Conservation (phyloP, 2,797 vertebrate genomes). For the Microchirus variegatus region DNA sequence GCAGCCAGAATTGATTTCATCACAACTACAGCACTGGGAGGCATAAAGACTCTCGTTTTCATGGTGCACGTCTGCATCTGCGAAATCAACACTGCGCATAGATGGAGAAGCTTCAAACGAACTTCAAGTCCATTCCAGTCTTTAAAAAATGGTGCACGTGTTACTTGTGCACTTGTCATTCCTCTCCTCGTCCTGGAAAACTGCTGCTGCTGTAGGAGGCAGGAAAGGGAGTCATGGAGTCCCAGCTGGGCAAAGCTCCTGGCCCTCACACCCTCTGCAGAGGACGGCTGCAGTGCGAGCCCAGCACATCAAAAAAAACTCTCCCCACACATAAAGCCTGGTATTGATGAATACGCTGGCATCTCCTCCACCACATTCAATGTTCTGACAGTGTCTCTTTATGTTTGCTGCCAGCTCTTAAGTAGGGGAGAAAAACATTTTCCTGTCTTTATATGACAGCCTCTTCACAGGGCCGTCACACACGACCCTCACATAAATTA, state of each 20-base stretch:
- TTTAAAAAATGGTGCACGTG: no score
- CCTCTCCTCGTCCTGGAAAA: slow-evolving; percentile 20
- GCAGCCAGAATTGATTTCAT: slow-evolving; percentile 66
- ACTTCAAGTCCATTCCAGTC: no score
- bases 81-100: slow-evolving; percentile 49
- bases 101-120: slow-evolving; percentile 9
- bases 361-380: slow-evolving; percentile 74
- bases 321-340: slow-evolving; percentile 74
- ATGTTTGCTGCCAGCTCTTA: slow-evolving; percentile 78
- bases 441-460: slow-evolving; percentile 78
- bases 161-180: slow-evolving; percentile 22
- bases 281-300: slow-evolving; percentile 55
- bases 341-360: slow-evolving; percentile 81
- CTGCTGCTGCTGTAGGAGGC: slow-evolving; percentile 43
- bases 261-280: slow-evolving; percentile 62
- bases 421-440: slow-evolving; percentile 77
- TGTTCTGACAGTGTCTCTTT: slow-evolving; percentile 79
- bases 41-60: slow-evolving; percentile 36
- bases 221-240: slow-evolving; percentile 58
- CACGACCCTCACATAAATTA: slow-evolving; percentile 70
- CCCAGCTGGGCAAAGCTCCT: slow-evolving; percentile 77
- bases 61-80: slow-evolving; percentile 28
- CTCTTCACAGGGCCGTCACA: slow-evolving; percentile 71
- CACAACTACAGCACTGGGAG: slow-evolving; percentile 40
- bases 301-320: slow-evolving; percentile 74